Evolutionary conservation across 2,888 invertebrate genomes (phyloP).

Genomic region (Ecdyonurus torrentis): DNA sequence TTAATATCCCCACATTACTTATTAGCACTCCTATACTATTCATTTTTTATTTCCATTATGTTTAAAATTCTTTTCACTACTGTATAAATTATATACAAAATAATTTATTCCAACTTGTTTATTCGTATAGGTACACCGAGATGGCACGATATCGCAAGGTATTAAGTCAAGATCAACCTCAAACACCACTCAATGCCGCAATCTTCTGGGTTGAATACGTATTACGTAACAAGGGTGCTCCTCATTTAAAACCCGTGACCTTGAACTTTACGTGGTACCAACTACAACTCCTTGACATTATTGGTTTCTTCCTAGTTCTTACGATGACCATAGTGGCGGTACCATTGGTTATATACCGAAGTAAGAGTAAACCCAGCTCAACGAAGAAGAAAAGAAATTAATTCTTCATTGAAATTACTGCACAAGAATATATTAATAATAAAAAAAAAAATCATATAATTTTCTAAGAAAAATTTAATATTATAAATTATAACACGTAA

Average conservation of each 20-base stretch:
- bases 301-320: background rate
- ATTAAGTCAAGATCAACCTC: constrained; percentile 15
- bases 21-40: too few relatives aligned
- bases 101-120: background rate
- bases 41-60: background rate
- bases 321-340: background rate
- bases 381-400: too few relatives aligned
- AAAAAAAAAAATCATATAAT: too few relatives aligned
- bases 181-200: constrained; percentile 15
- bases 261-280: constrained; percentile 18
- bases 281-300: constrained; percentile 18
- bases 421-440: too few relatives aligned
- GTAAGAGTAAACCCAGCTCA: too few relatives aligned
- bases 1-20: too few relatives aligned
- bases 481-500: too few relatives aligned
- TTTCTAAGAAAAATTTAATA: too few relatives aligned
- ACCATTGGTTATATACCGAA: too few relatives aligned
- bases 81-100: background rate
- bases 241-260: constrained; percentile 17
- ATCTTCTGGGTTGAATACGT: constrained; percentile 17
- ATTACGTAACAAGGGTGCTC: constrained; percentile 17
- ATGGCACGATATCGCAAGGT: constrained; percentile 12
- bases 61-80: background rate
- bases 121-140: constrained; percentile 14
- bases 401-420: too few relatives aligned